A percentile compares a stretch with the other conserved stretches of the same genome.
phyloP scores from a whole-genome alignment of 2,113 vertebrate genomes.

The Caracal caracal region DNA sequence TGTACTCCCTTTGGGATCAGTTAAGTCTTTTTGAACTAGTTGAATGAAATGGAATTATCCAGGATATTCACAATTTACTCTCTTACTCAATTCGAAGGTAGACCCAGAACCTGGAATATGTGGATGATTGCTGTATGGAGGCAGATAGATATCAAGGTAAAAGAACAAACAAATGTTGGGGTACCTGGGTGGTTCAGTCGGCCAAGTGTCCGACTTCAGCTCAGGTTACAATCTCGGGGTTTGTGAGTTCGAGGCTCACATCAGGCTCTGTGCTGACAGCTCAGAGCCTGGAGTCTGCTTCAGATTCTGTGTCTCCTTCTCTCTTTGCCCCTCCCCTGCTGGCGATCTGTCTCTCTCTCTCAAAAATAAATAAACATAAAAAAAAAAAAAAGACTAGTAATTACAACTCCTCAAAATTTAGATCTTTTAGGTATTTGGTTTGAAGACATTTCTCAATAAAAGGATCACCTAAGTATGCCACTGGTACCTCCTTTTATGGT shows the following conservation, averaged over 20 bases:
- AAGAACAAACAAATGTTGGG: not conserved
- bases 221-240: no score
- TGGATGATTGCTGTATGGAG: not conserved
- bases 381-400: no score
- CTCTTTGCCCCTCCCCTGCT: no score
- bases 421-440: not conserved
- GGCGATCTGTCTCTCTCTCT: no score
- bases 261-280: no score
- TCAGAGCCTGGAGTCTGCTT: no score
- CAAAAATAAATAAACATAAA: no score
- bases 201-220: no score
- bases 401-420: not conserved
- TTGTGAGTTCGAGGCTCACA: no score
- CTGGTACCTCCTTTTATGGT: not conserved
- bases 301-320: no score
- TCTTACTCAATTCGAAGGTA: not conserved
- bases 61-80: not conserved
- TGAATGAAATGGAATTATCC: not conserved
- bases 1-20: not conserved
- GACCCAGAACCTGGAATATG: not conserved
- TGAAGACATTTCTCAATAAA: conserved; percentile 9
- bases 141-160: not conserved
- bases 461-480: not conserved
- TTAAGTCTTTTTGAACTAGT: not conserved
- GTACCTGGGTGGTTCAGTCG: no score